Base-by-base conservation (phyloP, 2,888 invertebrate species). In the Cosmia trapezina region DNA sequence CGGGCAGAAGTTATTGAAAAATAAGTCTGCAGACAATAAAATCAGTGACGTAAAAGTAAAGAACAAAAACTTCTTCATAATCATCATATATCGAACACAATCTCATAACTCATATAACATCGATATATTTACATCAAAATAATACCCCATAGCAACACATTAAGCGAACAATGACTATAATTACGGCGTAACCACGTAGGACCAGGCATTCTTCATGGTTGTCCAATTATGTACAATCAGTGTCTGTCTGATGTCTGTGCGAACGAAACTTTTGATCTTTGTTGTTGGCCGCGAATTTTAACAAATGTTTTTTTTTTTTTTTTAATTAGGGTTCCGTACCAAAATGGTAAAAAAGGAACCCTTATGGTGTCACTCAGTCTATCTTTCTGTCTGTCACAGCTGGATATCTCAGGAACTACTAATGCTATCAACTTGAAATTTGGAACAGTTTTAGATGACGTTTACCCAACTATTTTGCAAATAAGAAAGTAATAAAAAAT, bases 71-170 rank as follows among this genome's bases (percentile, higher is more conserved):
- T 8, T 22, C 19, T 8, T 57, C 4, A 45, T 37, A 43, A 56
- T 61, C 9, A 56, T 28, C 4, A 53, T 33, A n/a, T 14, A 37
- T 59, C 6, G 33, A 54, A 59, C 12, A 73, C 49, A 28, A 57
- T 8, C 73, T 49, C 47, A 69, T 60, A 80, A 75, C 54, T 65
- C 28, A 66, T 41, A 49, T 70, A 73, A 72, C 86, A 83, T 82
- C 87, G 87, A 89, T 86, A 76, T 69, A 76, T 71, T 70, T 61
- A 63, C 41, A 61, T 73, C 57, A 66, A 72, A 78, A 84, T 84
- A 60, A 83, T 66, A 70, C 22, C 37, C 28, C 28, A 64, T 65
- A 51, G 12, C 7, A 47, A 62, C 56, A 70, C 60, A 84, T 84
- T 78, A 85, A 43, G 43, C 33, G 57, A 62, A 80, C 83, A 83